These are phyloP conservation scores for Rhinogobio ventralis DNA, from an alignment of 2,797 vertebrate species.

Conservation along the genomic window DNA sequence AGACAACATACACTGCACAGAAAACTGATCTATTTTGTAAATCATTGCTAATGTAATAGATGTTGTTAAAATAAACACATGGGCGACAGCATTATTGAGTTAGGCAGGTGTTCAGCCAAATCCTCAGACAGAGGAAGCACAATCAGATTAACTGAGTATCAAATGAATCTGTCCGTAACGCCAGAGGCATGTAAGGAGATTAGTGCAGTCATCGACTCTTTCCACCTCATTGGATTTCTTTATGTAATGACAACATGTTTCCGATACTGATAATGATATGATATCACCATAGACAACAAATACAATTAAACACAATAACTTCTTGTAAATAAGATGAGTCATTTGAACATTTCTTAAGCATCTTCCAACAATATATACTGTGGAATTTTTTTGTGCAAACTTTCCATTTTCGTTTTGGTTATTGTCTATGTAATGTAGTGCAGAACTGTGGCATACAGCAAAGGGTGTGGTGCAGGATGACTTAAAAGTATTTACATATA, in stretches of 20 bases:
- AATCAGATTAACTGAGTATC: conserved; percentile 48
- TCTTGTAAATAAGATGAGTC: conserved; percentile 1
- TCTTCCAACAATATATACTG: conserved; percentile 3
- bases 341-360: background rate
- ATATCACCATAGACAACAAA: conserved; percentile 10
- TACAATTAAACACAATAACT: background rate
- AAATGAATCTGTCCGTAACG: conserved; percentile 42
- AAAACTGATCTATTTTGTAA: conserved; percentile 22
- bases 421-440: background rate
- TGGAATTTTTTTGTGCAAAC: background rate
- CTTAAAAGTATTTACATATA: background rate
- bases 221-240: conserved; percentile 21
- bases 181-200: conserved; percentile 51
- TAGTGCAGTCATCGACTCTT: conserved; percentile 24
- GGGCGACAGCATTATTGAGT: background rate
- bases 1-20: background rate
- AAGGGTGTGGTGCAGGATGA: background rate
- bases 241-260: conserved; percentile 16
- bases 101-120: conserved; percentile 19
- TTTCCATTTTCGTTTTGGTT: background rate
- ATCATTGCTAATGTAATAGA: background rate
- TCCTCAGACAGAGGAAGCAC: conserved; percentile 44
- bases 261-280: background rate
- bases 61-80: conserved; percentile 24
- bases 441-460: background rate